phyloP scores from a whole-genome alignment of 2,113 vertebrate species.

The Spilogale gracilis region DNA sequence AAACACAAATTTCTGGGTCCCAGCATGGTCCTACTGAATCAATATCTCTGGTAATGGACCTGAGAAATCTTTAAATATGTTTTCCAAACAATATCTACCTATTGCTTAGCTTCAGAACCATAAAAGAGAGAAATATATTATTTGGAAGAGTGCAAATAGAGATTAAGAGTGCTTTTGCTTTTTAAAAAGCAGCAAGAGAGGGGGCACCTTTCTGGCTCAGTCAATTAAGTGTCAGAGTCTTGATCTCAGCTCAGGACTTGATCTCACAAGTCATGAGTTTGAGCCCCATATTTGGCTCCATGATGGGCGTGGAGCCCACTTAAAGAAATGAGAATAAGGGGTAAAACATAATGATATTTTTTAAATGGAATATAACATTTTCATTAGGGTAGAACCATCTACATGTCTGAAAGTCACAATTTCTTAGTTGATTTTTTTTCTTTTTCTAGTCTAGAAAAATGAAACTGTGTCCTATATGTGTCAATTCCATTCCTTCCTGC shows the following conservation, averaged over 20 bases:
- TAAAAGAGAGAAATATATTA: background rate
- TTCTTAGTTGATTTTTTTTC: constrained; percentile 2
- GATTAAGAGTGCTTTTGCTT: background rate
- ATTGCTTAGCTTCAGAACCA: background rate
- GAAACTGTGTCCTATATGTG: background rate
- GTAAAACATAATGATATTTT: background rate
- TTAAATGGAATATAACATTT: background rate
- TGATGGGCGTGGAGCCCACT: background rate
- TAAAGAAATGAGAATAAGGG: background rate
- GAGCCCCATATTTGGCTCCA: background rate
- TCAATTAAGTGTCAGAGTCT: background rate
- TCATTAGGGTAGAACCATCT: background rate
- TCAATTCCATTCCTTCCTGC: background rate
- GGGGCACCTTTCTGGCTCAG: background rate
- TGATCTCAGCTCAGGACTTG: background rate
- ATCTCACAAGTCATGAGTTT: background rate
- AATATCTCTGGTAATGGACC: background rate
- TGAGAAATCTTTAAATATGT: background rate
- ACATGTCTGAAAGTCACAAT: background rate
- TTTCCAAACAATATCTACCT: background rate
- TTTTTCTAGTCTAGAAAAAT: background rate
- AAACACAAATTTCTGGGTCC: background rate
- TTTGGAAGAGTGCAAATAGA: background rate
- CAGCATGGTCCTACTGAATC: background rate
- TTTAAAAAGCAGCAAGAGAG: constrained; percentile 5